Evolutionary conservation across 2,113 vertebrate species (phyloP).

Genomic region (Eubucco bourcierii): DNA sequence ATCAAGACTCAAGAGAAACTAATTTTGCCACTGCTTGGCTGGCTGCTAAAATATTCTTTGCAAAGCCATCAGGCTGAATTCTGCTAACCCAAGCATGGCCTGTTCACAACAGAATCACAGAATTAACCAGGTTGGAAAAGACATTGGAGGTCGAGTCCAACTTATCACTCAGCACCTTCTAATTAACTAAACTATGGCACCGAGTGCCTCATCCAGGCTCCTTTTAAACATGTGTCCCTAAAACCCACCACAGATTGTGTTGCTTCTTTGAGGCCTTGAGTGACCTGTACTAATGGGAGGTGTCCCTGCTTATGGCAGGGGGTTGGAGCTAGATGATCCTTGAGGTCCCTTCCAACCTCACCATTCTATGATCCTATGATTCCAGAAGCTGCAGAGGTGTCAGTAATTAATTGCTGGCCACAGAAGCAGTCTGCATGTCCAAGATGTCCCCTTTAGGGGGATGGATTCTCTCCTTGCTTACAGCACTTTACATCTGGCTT

Average conservation of each 20-base stretch:
- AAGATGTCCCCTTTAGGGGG: neutral
- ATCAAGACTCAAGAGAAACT: neutral
- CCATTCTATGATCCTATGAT: too few species aligned
- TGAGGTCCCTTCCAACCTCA: too few species aligned
- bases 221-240: neutral
- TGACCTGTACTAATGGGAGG: too few species aligned
- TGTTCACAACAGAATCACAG: neutral
- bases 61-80: neutral
- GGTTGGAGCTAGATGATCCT: too few species aligned
- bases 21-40: neutral
- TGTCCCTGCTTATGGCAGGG: too few species aligned
- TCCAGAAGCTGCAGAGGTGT: neutral
- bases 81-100: neutral
- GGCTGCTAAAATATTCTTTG: neutral
- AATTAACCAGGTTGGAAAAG: too few species aligned
- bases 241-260: fast-evolving
- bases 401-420: neutral
- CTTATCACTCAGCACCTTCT: too few species aligned
- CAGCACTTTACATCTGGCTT: neutral
- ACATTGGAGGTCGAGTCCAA: too few species aligned
- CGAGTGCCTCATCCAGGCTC: too few species aligned
- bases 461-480: neutral
- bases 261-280: neutral
- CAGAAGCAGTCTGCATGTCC: neutral
- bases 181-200: too few species aligned